phyloP scores from a whole-genome alignment of 2,797 vertebrate species.

The Argyrosomus regius region DNA sequence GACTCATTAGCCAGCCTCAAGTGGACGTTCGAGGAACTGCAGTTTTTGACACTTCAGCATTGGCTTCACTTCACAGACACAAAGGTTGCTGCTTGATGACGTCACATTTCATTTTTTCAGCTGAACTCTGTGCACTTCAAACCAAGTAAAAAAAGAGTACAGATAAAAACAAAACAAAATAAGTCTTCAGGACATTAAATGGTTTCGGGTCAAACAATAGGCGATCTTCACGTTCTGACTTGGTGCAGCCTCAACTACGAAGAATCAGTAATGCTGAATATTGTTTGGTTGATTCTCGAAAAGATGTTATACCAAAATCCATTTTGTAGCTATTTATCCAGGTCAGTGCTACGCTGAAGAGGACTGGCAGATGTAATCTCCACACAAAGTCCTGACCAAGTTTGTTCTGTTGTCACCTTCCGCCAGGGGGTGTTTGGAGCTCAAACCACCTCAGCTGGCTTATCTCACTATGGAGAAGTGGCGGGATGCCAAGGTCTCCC shows the following conservation, averaged over 20 bases:
- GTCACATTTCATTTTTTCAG: background rate
- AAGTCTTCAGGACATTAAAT: background rate
- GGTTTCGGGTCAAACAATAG: background rate
- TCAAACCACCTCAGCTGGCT: conserved; percentile 25
- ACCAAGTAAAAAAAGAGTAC: background rate
- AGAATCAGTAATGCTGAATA: background rate
- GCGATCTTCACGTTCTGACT: background rate
- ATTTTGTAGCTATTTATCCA: conserved; percentile 14
- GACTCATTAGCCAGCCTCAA: no score
- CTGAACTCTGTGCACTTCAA: background rate
- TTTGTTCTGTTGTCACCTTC: conserved; percentile 10
- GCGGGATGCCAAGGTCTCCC: conserved; percentile 56
- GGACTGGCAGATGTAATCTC: conserved; percentile 12
- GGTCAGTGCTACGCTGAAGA: conserved; percentile 4
- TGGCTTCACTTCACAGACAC: no score
- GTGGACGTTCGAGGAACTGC: no score
- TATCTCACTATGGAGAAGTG: conserved; percentile 38
- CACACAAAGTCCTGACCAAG: background rate
- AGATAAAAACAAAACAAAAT: background rate
- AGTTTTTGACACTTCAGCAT: no score
- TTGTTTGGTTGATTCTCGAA: background rate
- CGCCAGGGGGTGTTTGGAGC: conserved; percentile 9
- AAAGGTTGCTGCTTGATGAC: background rate
- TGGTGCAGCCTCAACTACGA: background rate
- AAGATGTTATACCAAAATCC: background rate